Base-by-base conservation (phyloP, 2,113 vertebrate species). In the Perognathus longimembris region DNA sequence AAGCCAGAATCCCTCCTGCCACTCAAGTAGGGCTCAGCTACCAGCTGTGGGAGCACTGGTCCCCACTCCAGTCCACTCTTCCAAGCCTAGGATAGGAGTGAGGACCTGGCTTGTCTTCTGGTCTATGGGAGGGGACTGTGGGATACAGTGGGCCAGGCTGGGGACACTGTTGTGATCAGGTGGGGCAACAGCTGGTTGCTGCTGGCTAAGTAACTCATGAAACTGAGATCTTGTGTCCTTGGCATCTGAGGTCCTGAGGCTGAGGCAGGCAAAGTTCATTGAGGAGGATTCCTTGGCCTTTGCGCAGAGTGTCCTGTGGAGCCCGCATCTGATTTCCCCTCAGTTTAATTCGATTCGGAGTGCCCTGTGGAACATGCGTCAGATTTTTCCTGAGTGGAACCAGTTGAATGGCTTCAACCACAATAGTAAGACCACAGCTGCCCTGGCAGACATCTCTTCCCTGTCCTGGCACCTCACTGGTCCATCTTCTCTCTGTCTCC, bases 271-370 rank as follows among this genome's bases (percentile, higher is more conserved):
- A 15, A 96, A 98, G 21, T 99, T 98, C 78, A 95, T 99, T 0
- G 99, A 99, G 96, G 99, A 99, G 92, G 99, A 99, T 6, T 98
- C 99, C 0, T 98, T 96, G 1, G 97, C 99, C 87, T 99, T 99
- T 80, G 98, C 98, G 20, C 99, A 99, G 97, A 98, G 50, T 15
- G 12, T 54, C 15, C 15, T 54, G 50, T 54, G 50, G 50, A 54
- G 3, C 50, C 50, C 50, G 17, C 50, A 54, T 54, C 11, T 12
- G 50, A 54, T 54, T 54, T 54, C 50, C 14, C 50, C 50, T 54
- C 50, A 54, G 50, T 18, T 4, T 12, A 54, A 54, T 12, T 15
- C 11, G 15, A 15, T 54, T 54, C 14, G 4, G 14, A 54, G 98
- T 74, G 90, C 98, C 91, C 99, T 99, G 6, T 99, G 99, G 99